Evolutionary conservation across 2,113 vertebrate species (phyloP), one percentile per base, ranked within the genome.

Genomic region (Ardeotis arabs): DNA sequence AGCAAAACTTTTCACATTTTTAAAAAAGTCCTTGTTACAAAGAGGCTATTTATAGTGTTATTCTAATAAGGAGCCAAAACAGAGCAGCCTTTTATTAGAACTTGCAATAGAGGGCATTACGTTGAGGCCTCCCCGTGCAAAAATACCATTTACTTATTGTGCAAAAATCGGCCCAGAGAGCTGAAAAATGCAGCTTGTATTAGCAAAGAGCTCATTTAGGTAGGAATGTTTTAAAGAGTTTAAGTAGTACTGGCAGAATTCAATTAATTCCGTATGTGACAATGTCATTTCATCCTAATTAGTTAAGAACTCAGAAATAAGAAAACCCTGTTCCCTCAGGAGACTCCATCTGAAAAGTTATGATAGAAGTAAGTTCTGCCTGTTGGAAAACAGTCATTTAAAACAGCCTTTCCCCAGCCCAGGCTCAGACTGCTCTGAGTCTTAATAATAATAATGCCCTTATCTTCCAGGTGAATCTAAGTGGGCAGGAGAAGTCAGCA

Each of bases 51-150:
- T 96, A 93, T 94, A 91, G 96, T 50, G 29, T 78, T 81, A 41
- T 53, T 91, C 78, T 94, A 89, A 90, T 83, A 88, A 86, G 87
- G 23, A 94, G 52, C 87, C 81, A 86, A 95, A 95, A 86, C 89
- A 97, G 95, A 93, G 68, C 72, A 96, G 89, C 22, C 93, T 97
- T 96, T 97, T 97, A 93, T 94, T 96, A 95, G 93, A 90, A 95
- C 25, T 83, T 0, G 2, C 56, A 88, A 77, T 66, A 83, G 92
- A 91, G 81, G 87, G 52, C 87, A 96, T 95, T 95, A 52, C 69
- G 37, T 3, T 60, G 84, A 72, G 91, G 60, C 60, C 89, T 90
- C 76, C 39, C 78, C 2, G 2, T 60, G 91, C 80, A 62, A 56
- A 90, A 96, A 94, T 91, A 69, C 74, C 74, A 63, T 60, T 87